Conservation (phyloP, 2,888 invertebrate genomes). For the Ormyrus labotus region DNA sequence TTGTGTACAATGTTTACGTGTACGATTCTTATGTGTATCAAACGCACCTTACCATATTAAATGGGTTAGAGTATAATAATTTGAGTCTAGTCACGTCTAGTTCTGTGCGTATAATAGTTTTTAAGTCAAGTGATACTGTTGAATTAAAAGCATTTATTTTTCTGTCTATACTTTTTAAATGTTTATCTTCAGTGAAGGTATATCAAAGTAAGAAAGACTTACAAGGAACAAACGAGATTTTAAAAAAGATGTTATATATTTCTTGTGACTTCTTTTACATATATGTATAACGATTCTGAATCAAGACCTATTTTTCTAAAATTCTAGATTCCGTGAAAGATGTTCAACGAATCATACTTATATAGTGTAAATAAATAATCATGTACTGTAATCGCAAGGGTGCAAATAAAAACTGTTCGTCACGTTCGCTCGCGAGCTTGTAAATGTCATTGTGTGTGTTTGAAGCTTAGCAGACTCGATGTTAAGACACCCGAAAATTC, state of each 20-base stretch:
- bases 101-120: too few species aligned
- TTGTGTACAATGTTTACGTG: too few species aligned
- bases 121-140: too few species aligned
- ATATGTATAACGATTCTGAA: too few species aligned
- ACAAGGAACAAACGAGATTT: not conserved
- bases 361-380: not conserved
- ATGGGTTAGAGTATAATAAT: not conserved
- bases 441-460: not conserved
- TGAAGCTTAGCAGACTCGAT: not conserved
- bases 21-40: too few species aligned
- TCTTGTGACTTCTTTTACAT: too few species aligned
- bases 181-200: not conserved
- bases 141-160: not conserved
- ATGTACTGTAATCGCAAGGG: too few species aligned
- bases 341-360: not conserved
- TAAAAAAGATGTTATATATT: not conserved
- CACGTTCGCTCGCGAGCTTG: not conserved
- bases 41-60: too few species aligned
- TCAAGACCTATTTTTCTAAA: constrained; percentile 4
- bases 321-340: not conserved
- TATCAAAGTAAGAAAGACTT: not conserved
- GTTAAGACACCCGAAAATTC: not conserved
- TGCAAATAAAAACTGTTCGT: too few species aligned
- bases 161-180: not conserved
- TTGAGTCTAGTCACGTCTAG: too few species aligned